Conservation (phyloP, 2,888 invertebrate species). For the Euzophera pinguis region DNA sequence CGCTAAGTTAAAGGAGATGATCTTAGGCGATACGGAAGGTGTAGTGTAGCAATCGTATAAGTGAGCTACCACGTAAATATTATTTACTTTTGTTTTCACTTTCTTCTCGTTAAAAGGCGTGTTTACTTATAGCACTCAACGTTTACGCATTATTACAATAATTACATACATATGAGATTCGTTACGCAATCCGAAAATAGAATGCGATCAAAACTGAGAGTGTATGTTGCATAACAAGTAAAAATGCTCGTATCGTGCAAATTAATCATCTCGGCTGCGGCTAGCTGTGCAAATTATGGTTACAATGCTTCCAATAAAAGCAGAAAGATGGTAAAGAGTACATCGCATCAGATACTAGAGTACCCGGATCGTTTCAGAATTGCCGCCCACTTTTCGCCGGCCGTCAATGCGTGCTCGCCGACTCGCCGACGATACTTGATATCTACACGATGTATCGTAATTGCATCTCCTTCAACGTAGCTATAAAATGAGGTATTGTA, state of each 20-base stretch:
- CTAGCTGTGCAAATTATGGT: conserved; percentile 26
- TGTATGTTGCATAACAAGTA: not conserved
- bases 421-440: conserved; percentile 29
- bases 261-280: conserved; percentile 46
- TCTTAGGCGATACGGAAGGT: too few species aligned
- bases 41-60: too few species aligned
- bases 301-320: conserved; percentile 19
- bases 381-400: conserved; percentile 55
- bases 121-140: not conserved
- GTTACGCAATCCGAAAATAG: conserved; percentile 1
- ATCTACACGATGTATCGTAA: conserved; percentile 54
- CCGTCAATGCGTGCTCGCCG: conserved; percentile 26
- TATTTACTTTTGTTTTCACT: not conserved
- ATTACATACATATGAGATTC: conserved; percentile 1
- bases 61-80: too few species aligned
- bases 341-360: conserved; percentile 36
- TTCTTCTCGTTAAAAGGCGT: not conserved
- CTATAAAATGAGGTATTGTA: conserved; percentile 17
- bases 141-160: conserved; percentile 5
- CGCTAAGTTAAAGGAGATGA: too few species aligned
- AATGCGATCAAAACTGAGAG: conserved; percentile 6
- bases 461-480: conserved; percentile 44
- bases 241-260: conserved; percentile 28
- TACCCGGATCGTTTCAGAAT: conserved; percentile 40
- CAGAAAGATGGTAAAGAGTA: conserved; percentile 26